Evolutionary conservation across 1,140 invertebrate genomes (phyloP).

Genomic region (Lanistes nyassanus): DNA sequence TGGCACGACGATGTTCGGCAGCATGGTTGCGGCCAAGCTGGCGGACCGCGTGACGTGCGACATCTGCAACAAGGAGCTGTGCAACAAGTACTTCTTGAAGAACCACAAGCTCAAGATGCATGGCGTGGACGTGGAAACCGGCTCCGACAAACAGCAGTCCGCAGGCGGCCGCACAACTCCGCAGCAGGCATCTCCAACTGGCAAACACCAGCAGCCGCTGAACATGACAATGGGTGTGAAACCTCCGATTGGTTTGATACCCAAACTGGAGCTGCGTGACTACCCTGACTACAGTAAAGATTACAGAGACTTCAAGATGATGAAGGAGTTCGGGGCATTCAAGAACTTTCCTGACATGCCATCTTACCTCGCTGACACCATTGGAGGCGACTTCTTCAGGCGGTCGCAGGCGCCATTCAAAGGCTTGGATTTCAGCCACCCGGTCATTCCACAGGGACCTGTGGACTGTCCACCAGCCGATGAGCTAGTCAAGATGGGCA

Average conservation of each 20-base stretch:
- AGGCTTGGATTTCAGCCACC: slow-evolving; percentile 27
- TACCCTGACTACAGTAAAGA: slow-evolving; percentile 9
- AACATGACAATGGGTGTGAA: slow-evolving; percentile 13
- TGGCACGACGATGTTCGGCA: slow-evolving; percentile 60
- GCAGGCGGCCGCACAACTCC: background rate
- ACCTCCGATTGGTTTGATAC: background rate
- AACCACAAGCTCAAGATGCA: slow-evolving; percentile 99
- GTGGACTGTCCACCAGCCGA: slow-evolving; percentile 42
- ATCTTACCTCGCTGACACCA: slow-evolving; percentile 28
- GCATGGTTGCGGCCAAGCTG: slow-evolving; percentile 68
- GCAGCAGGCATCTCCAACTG: slow-evolving; percentile 4
- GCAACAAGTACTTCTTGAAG: slow-evolving; percentile 99
- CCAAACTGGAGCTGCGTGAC: slow-evolving; percentile 17
- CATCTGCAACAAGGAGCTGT: slow-evolving; percentile 97
- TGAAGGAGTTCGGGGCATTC: slow-evolving; percentile 19
- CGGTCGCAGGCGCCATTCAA: slow-evolving; percentile 24
- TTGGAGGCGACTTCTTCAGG: slow-evolving; percentile 30
- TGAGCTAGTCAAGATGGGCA: slow-evolving; percentile 64
- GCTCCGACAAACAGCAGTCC: background rate
- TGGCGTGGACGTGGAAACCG: slow-evolving; percentile 75
- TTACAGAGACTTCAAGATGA: slow-evolving; percentile 18
- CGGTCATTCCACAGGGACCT: slow-evolving; percentile 5
- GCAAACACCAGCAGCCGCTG: slow-evolving; percentile 6
- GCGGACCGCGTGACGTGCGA: slow-evolving; percentile 84
- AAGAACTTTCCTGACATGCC: slow-evolving; percentile 32